Evolutionary conservation across 1,140 invertebrate species (phyloP).

Genomic region (Pseudobourletiella spinata): DNA sequence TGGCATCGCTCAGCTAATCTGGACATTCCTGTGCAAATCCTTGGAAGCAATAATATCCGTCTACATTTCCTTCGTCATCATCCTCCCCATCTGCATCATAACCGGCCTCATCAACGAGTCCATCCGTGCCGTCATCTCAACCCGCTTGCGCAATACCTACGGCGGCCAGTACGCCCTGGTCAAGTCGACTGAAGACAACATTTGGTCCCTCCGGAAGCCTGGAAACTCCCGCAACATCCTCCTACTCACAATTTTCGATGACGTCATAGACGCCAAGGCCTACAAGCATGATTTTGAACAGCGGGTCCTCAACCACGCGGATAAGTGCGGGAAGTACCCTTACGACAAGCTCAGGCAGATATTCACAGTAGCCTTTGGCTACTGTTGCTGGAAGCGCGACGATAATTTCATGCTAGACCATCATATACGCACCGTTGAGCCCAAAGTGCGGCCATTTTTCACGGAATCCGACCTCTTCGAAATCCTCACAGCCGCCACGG

Average conservation of each 20-base stretch:
- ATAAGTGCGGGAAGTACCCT: conserved; percentile 7
- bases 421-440: conserved; percentile 15
- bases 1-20: too few relatives aligned
- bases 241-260: conserved; percentile 8
- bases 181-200: conserved; percentile 19
- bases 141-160: not conserved
- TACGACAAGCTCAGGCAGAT: conserved; percentile 26
- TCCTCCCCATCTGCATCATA: not conserved
- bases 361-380: conserved; percentile 17
- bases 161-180: conserved; percentile 5
- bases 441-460: conserved; percentile 3
- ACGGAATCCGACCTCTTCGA: conserved; percentile 18
- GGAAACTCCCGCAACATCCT: conserved; percentile 20
- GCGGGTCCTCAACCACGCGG: conserved; percentile 14
- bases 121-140: not conserved
- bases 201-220: conserved; percentile 26
- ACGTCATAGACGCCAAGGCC: conserved; percentile 9
- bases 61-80: not conserved
- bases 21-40: not conserved
- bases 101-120: not conserved
- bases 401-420: conserved; percentile 23
- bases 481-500: conserved; percentile 8
- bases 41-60: not conserved
- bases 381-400: conserved; percentile 25
- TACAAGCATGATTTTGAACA: conserved; percentile 13